These are phyloP conservation scores for Oriolus oriolus DNA, from an alignment of 2,113 vertebrate genomes.

Conservation along the genomic window DNA sequence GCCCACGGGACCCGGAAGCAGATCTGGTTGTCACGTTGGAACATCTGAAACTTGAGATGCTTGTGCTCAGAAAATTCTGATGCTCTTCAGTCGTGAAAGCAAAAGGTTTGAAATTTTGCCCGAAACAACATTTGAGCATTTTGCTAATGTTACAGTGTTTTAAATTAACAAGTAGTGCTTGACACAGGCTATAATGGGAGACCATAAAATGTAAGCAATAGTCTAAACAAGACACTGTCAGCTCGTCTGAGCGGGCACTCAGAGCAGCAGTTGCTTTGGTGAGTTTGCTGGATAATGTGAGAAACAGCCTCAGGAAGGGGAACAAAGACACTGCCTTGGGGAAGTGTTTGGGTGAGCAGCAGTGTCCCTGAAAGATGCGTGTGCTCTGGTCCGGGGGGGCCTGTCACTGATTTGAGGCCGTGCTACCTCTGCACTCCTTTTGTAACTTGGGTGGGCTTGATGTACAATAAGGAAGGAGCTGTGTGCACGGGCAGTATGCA, in stretches of 20 bases:
- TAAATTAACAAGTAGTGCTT: neutral
- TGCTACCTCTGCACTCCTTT: neutral
- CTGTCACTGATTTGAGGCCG: neutral
- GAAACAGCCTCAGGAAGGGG: neutral
- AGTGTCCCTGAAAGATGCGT: neutral
- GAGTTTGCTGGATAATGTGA: neutral
- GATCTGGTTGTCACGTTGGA: neutral
- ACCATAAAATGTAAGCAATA: neutral
- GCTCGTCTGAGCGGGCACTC: neutral
- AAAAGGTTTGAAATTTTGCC: neutral
- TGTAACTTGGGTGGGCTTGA: neutral
- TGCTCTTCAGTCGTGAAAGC: neutral
- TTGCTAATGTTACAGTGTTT: neutral
- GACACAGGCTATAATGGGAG: neutral
- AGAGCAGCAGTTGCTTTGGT: neutral
- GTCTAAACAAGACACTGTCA: neutral
- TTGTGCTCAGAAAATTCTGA: neutral
- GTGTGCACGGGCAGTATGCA: neutral
- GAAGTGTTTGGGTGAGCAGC: neutral
- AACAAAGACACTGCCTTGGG: neutral
- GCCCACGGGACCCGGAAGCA: neutral
- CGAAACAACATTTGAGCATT: neutral
- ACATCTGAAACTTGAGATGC: neutral
- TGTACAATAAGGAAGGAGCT: neutral
- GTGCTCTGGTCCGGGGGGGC: no score